phyloP scores from a whole-genome alignment of 2,113 vertebrate species.

The Gobio gobio region DNA sequence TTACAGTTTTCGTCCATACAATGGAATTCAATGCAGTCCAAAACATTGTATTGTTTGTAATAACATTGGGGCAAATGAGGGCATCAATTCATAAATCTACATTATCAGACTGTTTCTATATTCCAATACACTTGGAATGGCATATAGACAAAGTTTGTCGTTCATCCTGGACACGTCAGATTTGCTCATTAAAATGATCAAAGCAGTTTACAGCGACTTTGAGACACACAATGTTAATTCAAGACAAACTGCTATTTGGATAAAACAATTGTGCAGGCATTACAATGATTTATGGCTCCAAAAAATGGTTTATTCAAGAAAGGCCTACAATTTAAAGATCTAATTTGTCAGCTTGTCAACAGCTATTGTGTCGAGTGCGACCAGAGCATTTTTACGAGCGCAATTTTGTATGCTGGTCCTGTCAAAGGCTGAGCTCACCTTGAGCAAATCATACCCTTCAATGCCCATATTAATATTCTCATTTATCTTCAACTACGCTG shows the following conservation, averaged over 20 bases:
- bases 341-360: constrained; percentile 31
- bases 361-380: constrained; percentile 1
- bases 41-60: background rate
- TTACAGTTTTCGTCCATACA: background rate
- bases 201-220: background rate
- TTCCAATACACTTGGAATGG: constrained; percentile 5
- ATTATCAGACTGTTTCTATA: constrained; percentile 10
- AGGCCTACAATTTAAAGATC: background rate
- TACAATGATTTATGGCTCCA: constrained; percentile 9
- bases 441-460: constrained; percentile 13
- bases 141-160: background rate
- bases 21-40: background rate
- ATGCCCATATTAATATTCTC: constrained; percentile 30
- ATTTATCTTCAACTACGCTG: background rate
- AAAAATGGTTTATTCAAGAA: constrained; percentile 16
- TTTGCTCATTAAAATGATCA: background rate
- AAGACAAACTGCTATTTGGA: background rate
- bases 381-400: background rate
- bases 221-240: background rate
- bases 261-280: background rate
- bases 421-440: constrained; percentile 27
- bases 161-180: constrained; percentile 20
- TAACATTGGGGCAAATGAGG: background rate
- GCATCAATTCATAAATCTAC: background rate
- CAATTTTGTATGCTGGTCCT: constrained; percentile 6